Conservation (phyloP, 2,797 vertebrate species). For the Cryptoprocta ferox region DNA sequence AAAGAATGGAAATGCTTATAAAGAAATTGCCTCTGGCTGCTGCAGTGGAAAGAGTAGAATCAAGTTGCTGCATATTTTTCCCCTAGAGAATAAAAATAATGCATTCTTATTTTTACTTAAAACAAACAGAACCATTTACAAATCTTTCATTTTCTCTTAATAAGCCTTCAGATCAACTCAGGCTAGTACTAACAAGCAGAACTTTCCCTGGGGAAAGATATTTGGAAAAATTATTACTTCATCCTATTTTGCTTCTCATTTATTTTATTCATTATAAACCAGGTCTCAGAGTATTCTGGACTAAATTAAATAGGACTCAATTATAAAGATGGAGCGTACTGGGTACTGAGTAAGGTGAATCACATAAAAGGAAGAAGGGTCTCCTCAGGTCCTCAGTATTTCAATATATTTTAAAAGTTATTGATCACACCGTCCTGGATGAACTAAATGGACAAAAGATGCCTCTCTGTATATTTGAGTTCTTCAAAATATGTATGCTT, state of each 20-base stretch:
- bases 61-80: constrained; percentile 53
- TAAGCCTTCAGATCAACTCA: constrained; percentile 61
- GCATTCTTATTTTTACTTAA: constrained; percentile 65
- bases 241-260: constrained; percentile 41
- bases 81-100: constrained; percentile 63
- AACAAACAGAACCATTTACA: constrained; percentile 66
- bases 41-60: constrained; percentile 61
- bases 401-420: constrained; percentile 26
- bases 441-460: background rate
- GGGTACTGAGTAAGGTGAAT: background rate
- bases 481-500: background rate
- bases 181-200: constrained; percentile 48
- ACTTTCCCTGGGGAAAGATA: constrained; percentile 49
- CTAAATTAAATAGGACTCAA: background rate
- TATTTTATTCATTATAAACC: constrained; percentile 35
- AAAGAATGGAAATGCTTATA: constrained; percentile 74
- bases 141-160: constrained; percentile 69
- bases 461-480: background rate
- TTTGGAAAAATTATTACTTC: constrained; percentile 55
- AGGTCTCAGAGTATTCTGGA: constrained; percentile 10
- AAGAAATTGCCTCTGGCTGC: constrained; percentile 67
- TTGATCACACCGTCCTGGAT: background rate
- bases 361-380: background rate
- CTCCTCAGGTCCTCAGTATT: background rate
- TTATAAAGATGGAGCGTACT: background rate